Evolutionary conservation across 2,888 invertebrate species (phyloP).

Genomic region (Iselma pallidipennis): DNA sequence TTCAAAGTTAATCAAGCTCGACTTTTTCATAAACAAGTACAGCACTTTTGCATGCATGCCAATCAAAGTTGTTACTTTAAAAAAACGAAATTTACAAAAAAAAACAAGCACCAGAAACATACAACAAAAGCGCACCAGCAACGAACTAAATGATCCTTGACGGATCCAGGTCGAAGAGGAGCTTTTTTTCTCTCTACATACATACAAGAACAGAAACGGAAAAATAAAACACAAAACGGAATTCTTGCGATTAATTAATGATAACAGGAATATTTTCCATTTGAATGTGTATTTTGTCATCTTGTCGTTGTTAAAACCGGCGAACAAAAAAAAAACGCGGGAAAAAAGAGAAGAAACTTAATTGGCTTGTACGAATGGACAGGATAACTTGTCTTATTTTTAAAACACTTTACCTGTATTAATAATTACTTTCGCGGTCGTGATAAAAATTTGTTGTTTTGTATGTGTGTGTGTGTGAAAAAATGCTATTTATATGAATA

Average conservation of each 20-base stretch:
- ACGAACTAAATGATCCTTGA: background rate
- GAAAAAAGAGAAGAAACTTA: background rate
- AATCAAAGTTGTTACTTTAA: background rate
- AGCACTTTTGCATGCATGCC: background rate
- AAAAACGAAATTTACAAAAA: background rate
- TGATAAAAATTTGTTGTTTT: background rate
- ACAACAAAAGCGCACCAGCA: background rate
- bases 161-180: background rate
- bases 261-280: background rate
- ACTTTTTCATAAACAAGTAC: background rate
- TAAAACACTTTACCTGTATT: background rate
- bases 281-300: background rate
- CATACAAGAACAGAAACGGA: no score
- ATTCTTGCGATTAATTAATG: background rate
- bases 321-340: background rate
- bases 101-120: background rate
- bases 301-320: background rate
- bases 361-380: background rate
- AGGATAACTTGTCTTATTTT: background rate
- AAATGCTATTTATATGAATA: background rate
- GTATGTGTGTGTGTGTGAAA: background rate
- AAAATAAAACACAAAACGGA: background rate
- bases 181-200: no score
- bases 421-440: background rate
- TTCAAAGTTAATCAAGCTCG: background rate